A percentile compares a stretch with the other conserved stretches of the same genome.
phyloP scores from a whole-genome alignment of 1,140 invertebrate genomes.

The Copidosoma floridanum region DNA sequence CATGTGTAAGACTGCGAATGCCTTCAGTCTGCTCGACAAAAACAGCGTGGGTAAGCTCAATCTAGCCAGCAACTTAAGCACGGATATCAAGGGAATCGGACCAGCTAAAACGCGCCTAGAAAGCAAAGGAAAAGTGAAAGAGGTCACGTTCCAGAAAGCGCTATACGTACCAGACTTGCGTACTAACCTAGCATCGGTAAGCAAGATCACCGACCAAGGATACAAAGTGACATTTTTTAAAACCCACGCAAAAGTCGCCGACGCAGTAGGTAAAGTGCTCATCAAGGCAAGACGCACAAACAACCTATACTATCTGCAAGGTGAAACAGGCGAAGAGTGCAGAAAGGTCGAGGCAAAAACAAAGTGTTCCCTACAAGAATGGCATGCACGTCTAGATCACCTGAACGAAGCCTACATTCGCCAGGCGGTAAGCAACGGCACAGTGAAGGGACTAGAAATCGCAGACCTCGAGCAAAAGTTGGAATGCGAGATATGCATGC shows the following conservation, averaged over 20 bases:
- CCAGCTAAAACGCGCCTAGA: too few relatives aligned
- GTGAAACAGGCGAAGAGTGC: background rate
- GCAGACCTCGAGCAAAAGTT: slow-evolving; percentile 17
- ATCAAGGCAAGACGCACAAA: slow-evolving; percentile 19
- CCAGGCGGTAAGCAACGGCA: slow-evolving; percentile 4
- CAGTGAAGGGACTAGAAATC: slow-evolving; percentile 14
- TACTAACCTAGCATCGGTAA: slow-evolving; percentile 31
- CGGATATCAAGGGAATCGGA: background rate
- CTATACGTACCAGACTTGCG: slow-evolving; percentile 30
- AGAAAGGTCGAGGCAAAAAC: background rate
- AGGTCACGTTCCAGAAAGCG: too few relatives aligned
- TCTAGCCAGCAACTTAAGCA: background rate
- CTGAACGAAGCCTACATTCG: slow-evolving; percentile 19
- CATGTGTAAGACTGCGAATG: background rate
- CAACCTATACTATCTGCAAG: slow-evolving; percentile 17
- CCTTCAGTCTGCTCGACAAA: background rate
- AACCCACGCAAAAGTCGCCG: slow-evolving; percentile 15
- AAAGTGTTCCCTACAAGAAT: slow-evolving; percentile 6
- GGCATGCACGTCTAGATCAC: slow-evolving; percentile 24
- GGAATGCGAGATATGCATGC: slow-evolving; percentile 34
- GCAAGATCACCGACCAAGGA: slow-evolving; percentile 29
- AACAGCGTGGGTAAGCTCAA: background rate
- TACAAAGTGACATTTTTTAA: slow-evolving; percentile 26
- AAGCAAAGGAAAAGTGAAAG: too few relatives aligned
- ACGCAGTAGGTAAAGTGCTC: slow-evolving; percentile 1